phyloP scores from a whole-genome alignment of 2,113 vertebrate species.

The Amia ocellicauda region DNA sequence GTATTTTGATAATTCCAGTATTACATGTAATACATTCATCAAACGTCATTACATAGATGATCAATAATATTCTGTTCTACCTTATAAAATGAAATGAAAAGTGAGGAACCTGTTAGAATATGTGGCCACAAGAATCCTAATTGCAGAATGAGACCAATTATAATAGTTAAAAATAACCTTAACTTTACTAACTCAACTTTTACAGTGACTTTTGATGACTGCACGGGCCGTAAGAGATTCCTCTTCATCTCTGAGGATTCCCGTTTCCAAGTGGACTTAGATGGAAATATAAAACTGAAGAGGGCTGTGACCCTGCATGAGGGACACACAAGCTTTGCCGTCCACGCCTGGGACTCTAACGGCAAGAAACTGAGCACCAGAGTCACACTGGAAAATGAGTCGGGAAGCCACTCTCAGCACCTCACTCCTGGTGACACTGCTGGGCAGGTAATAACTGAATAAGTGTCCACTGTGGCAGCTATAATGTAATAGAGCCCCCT shows the following conservation, averaged over 20 bases:
- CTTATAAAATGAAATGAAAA: no score
- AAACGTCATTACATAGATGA: no score
- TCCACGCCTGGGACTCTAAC: background rate
- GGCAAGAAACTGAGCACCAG: background rate
- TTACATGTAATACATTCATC: no score
- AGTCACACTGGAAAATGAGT: constrained; percentile 1
- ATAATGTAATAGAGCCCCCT: no score
- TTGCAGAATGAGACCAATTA: no score
- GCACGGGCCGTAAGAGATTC: background rate
- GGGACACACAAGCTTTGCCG: background rate
- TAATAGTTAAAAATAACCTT: no score
- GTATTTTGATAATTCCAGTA: no score
- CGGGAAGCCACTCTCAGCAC: background rate
- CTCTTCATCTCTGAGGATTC: background rate
- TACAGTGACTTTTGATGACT: constrained; percentile 4
- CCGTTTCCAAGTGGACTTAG: background rate
- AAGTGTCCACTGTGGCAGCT: background rate
- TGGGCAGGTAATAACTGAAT: background rate
- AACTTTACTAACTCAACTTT: background rate
- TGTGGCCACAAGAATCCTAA: no score
- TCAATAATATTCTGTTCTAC: no score
- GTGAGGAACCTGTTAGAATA: no score
- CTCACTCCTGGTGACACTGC: background rate
- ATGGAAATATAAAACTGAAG: constrained; percentile 2
- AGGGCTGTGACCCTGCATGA: background rate